Evolutionary conservation across 2,113 vertebrate species (phyloP), one percentile per base, ranked within the genome.

Genomic region (Agapornis roseicollis): DNA sequence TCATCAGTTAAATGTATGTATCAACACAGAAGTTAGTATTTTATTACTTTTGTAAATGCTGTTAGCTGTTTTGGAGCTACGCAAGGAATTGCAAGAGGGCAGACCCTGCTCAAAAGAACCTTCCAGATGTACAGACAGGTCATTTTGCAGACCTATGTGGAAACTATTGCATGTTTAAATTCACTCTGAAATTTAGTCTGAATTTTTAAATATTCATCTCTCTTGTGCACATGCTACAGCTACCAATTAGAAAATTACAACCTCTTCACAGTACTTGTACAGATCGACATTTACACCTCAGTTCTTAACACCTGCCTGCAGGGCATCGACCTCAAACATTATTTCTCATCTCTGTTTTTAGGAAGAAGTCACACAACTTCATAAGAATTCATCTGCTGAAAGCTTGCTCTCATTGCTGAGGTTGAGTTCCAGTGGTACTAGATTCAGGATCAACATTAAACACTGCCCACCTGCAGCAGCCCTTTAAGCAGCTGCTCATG

Each of bases 241-340:
- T 42, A 16, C 2, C 9, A 76, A 28, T 15, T 73, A 24, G 31
- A 91, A 37, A 88, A 49, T 17, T 17, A 33, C 12, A 90, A 66
- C 5, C 46, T 27, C n/a, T 39, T 91, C 37, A 58, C 17, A 58
- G 19, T 27, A 72, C 20, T 65, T 0, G 0, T 8, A 52, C 25
- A 76, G 47, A 80, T 42, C 18, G 29, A 2, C 17, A 61, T 44
- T 58, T 77, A 41, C 17, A 46, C 7, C 81, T 69, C 39, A 33
- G 33, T 25, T 85, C 64, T 93, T 88, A 92, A 89, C 31, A 47
- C 8, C n/a, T 66, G 55, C 47, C 55, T 91, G 56, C 33, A 47
- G 39, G 35, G 12, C 10, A 60, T 23, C 6, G 1, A 61, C 50
- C 33, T 92, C 80, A 41, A 86, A 88, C 55, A 33, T 17, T 66